Evolutionary conservation across 2,797 vertebrate species (phyloP).

Genomic region (Anguilla anguilla): DNA sequence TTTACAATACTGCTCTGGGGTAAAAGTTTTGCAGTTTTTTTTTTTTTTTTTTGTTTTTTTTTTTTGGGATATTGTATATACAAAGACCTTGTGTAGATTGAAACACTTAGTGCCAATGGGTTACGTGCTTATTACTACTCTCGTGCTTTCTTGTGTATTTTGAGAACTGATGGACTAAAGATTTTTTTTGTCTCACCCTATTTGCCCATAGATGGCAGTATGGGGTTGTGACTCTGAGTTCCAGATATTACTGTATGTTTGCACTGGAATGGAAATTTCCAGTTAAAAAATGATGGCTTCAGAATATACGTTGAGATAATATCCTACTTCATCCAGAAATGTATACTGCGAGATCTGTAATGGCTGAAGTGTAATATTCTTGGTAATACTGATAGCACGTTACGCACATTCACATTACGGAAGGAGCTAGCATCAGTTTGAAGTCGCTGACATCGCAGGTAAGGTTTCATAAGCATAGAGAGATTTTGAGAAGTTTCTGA

Average conservation of each 20-base stretch:
- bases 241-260: neutral
- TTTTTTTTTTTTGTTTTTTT: neutral
- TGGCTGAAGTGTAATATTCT: neutral
- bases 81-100: neutral
- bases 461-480: neutral
- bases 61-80: neutral
- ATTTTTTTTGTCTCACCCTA: neutral
- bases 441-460: neutral
- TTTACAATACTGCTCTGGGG: neutral
- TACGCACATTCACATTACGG: neutral
- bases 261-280: neutral
- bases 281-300: neutral
- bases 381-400: neutral
- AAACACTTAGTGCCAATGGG: neutral
- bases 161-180: neutral
- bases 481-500: neutral
- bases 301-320: neutral
- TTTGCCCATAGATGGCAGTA: slow-evolving; percentile 11
- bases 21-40: neutral
- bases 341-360: neutral
- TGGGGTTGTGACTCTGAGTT: neutral
- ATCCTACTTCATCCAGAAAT: neutral
- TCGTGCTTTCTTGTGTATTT: neutral
- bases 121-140: neutral
- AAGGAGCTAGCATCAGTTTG: neutral